Evolutionary conservation across 2,888 invertebrate species (phyloP).

Genomic region (Congeria kusceri): DNA sequence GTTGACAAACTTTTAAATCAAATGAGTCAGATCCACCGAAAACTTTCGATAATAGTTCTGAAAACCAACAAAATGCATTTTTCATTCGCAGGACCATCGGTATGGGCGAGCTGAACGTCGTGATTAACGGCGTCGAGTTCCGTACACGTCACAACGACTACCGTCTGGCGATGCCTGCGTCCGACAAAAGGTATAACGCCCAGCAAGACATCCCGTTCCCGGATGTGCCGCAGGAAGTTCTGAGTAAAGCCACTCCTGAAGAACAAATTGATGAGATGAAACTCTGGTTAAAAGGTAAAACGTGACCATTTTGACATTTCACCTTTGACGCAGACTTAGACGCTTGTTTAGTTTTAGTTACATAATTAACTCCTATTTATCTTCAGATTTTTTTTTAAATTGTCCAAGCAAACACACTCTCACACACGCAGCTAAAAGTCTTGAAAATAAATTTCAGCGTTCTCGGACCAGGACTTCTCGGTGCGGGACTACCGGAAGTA

Average conservation of each 20-base stretch:
- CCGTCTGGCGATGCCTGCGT: constrained; percentile 63
- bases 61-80: no score
- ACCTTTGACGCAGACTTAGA: no score
- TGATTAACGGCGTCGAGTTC: constrained; percentile 78
- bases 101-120: constrained; percentile 73
- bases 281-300: constrained; percentile 70
- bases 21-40: no score
- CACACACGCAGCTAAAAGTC: no score
- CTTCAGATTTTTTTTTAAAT: no score
- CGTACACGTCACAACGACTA: constrained; percentile 78
- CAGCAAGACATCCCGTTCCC: constrained; percentile 69
- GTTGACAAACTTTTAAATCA: no score
- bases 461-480: constrained; percentile 49
- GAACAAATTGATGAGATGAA: constrained; percentile 73
- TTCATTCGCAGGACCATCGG: constrained; percentile 57
- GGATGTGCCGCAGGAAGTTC: constrained; percentile 72
- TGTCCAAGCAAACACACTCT: no score
- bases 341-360: no score
- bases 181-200: constrained; percentile 51
- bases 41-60: no score
- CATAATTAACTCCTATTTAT: no score
- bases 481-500: constrained; percentile 59
- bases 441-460: no score
- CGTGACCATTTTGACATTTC: no score
- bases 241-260: constrained; percentile 61